Evolutionary conservation across 2,113 vertebrate species (phyloP).

Genomic region (Corydoras maculifer): DNA sequence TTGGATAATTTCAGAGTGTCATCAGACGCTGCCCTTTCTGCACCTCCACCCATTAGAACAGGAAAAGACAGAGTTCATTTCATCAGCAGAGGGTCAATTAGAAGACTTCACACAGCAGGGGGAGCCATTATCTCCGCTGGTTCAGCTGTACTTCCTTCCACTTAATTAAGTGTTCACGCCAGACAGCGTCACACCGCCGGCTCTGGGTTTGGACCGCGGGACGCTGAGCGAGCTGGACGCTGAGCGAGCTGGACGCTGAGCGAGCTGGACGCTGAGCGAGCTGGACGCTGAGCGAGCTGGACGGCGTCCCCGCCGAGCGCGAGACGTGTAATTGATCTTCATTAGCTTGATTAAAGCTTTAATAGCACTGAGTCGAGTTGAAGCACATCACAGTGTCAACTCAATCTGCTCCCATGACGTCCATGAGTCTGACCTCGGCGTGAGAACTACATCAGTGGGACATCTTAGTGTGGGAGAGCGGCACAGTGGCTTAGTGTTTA

Average conservation of each 20-base stretch:
- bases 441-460: slow-evolving; percentile 7
- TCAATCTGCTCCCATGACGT: background rate
- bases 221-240: slow-evolving; percentile 18
- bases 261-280: no score
- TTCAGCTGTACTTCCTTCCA: slow-evolving; percentile 43
- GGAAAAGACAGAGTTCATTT: slow-evolving; percentile 21
- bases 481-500: no score
- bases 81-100: slow-evolving; percentile 47
- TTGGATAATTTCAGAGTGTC: slow-evolving; percentile 25
- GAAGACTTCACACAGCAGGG: slow-evolving; percentile 47
- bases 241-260: no score
- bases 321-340: slow-evolving; percentile 65
- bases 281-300: slow-evolving; percentile 26
- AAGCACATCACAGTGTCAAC: slow-evolving; percentile 37
- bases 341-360: slow-evolving; percentile 61
- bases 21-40: slow-evolving; percentile 6
- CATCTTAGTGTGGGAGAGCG: background rate
- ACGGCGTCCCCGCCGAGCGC: slow-evolving; percentile 35
- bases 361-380: slow-evolving; percentile 49
- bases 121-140: slow-evolving; percentile 43
- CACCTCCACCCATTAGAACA: slow-evolving; percentile 24
- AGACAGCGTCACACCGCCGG: slow-evolving; percentile 7
- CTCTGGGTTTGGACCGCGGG: slow-evolving; percentile 19
- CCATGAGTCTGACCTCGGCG: slow-evolving; percentile 53
- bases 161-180: slow-evolving; percentile 43